Base-by-base conservation (phyloP, 2,113 vertebrate species). In the Tringa solitaria region DNA sequence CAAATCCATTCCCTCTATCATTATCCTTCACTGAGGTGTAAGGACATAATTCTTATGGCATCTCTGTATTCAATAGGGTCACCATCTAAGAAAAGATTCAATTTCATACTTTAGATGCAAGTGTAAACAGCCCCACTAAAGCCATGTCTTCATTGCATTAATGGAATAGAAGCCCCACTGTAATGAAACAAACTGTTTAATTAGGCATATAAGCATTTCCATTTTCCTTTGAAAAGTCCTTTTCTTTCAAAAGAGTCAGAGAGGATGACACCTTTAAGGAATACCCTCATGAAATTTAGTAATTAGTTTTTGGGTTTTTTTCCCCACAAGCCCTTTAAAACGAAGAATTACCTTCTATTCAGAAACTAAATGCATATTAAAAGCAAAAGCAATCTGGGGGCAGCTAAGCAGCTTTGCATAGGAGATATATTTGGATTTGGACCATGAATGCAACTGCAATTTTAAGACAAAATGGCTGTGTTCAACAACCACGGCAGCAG, bases 381-480 rank as follows among this genome's bases (percentile, higher is more conserved):
- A 95, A 82, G 64, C 30, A 70, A 86, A 87, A 90, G 67, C 54
- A 89, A 69, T 80, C 87, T 68, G 50, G 77, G 69, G 84, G 48
- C 69, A 68, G 88, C 65, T 81, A 94, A 89, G 81, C 89, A 95
- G 94, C 86, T 95, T 93, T 96, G 84, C 70, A 73, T 46, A 82
- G 86, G 8, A 78, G 73, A 77, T 93, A 23, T 41, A 75, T 84
- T 76, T 92, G 89, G 76, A 95, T 93, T 84, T 61, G 89, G 64
- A 94, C 77, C 77, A 53, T 21, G 74, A 72, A 76, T 30, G 41
- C 77, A 82, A 75, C 79, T 79, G 51, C 63, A 76, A 22, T 84
- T 95, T 84, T 64, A 79, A 33, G 65, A 69, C 77, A 57, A 92
- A 92, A 90, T 92, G 87, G 48, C 73, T 91, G 80, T 45, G 61